Percentiles rank a stretch among this genome's conserved stretches.
Evolutionary conservation across 2,888 invertebrate species (phyloP).

Genomic region (Sceliomorpha sp.): DNA sequence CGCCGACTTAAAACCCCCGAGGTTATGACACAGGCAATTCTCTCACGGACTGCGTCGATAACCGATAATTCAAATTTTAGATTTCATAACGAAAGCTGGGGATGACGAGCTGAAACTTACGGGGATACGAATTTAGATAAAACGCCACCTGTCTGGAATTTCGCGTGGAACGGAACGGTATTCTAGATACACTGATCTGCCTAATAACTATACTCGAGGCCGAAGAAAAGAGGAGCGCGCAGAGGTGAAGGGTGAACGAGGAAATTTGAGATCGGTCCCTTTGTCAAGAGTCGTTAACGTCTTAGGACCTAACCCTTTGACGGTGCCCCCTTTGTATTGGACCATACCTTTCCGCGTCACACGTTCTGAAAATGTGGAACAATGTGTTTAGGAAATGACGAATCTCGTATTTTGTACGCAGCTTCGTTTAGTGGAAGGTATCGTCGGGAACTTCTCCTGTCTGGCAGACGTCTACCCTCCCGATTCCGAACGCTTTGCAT

Average conservation of each 20-base stretch:
- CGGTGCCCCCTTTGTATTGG: conserved; percentile 21
- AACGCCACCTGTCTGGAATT: conserved; percentile 25
- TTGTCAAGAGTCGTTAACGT: conserved; percentile 36
- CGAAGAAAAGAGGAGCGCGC: conserved; percentile 19
- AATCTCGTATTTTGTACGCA: no score
- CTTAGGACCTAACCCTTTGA: conserved; percentile 58
- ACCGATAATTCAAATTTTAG: conserved; percentile 72
- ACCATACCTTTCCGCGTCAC: no score
- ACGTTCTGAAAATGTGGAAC: no score
- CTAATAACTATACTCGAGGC: conserved; percentile 48
- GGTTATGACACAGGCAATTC: conserved; percentile 49
- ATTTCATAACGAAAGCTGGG: conserved; percentile 5
- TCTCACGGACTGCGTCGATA: conserved; percentile 69
- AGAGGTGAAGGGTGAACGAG: conserved; percentile 31
- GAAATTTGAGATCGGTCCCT: conserved; percentile 64
- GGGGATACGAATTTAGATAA: neutral
- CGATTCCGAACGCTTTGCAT: neutral
- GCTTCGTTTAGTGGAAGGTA: no score
- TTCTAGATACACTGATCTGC: conserved; percentile 40
- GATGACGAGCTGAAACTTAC: neutral
- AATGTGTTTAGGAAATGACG: no score
- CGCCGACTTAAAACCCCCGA: conserved; percentile 43
- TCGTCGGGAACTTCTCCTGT: no score
- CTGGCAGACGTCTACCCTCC: no score
- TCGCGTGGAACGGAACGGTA: conserved; percentile 30